Conservation (phyloP, 2,888 invertebrate species). For the Pedicia rivosa region DNA sequence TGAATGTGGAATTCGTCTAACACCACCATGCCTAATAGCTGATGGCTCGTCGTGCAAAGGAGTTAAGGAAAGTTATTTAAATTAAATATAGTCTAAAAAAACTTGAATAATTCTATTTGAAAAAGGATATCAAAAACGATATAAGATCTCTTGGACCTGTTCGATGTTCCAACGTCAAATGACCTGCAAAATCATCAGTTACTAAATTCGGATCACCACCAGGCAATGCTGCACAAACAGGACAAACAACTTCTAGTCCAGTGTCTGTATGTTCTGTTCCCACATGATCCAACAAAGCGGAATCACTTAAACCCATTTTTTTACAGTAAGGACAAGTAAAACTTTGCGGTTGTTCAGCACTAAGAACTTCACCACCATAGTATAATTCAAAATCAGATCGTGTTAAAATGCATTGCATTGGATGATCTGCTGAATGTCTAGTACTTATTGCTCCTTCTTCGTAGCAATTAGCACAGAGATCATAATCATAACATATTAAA, state of each 20-base stretch:
- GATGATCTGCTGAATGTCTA: conserved; percentile 89
- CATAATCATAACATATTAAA: conserved; percentile 97
- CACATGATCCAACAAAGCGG: conserved; percentile 79
- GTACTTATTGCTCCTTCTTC: conserved; percentile 83
- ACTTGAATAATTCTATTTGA: conserved; percentile 11
- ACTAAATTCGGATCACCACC: conserved; percentile 96
- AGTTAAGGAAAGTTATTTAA: conserved; percentile 33
- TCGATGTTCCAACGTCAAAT: conserved; percentile 88
- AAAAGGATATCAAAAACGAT: conserved; percentile 71
- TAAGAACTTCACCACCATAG: conserved; percentile 88
- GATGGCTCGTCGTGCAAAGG: conserved; percentile 67
- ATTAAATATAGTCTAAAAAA: background rate
- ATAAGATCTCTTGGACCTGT: conserved; percentile 80
- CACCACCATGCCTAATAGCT: conserved; percentile 55
- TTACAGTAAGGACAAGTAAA: conserved; percentile 98
- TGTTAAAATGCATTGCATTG: conserved; percentile 97
- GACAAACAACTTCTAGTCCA: conserved; percentile 91
- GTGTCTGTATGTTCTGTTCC: conserved; percentile 84
- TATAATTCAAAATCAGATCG: conserved; percentile 92
- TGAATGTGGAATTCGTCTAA: conserved; percentile 66
- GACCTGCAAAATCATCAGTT: conserved; percentile 94
- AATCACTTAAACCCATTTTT: conserved; percentile 89
- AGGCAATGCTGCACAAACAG: conserved; percentile 90
- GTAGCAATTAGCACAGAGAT: conserved; percentile 92
- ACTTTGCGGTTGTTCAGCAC: conserved; percentile 84